These are phyloP conservation scores for Trachelus tabidus DNA, from an alignment of 2,888 invertebrate species.

Conservation along the genomic window DNA sequence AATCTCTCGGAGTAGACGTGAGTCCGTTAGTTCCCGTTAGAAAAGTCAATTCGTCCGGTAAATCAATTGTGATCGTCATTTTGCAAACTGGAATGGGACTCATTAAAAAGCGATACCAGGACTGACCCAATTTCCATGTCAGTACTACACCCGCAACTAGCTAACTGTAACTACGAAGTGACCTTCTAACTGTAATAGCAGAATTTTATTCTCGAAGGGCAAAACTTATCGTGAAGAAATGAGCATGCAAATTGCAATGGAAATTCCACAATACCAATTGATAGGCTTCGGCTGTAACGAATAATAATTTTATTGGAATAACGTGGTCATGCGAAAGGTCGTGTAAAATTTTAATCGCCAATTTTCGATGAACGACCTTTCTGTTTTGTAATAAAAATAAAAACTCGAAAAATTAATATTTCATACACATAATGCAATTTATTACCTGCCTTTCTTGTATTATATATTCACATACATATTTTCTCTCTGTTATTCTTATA, in stretches of 20 bases:
- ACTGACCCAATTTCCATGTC: background rate
- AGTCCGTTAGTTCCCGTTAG: background rate
- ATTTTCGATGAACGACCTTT: background rate
- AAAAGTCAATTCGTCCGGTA: background rate
- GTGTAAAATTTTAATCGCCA: background rate
- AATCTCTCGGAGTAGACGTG: background rate
- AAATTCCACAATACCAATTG: background rate
- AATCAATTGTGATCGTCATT: background rate
- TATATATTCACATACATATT: slow-evolving; percentile 44
- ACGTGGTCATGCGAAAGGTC: background rate
- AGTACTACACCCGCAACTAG: background rate
- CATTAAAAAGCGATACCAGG: background rate
- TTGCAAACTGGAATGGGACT: background rate
- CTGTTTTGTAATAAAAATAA: background rate
- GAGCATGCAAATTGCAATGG: background rate
- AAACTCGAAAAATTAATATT: background rate
- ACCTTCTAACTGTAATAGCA: slow-evolving; percentile 50
- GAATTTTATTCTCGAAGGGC: background rate
- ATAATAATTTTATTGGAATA: background rate
- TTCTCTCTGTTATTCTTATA: slow-evolving; percentile 16
- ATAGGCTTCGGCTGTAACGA: background rate
- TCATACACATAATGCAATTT: slow-evolving; percentile 37
- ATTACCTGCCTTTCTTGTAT: slow-evolving; percentile 44
- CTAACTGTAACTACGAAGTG: slow-evolving; percentile 36
- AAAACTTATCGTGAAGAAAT: background rate